phyloP scores from a whole-genome alignment of 2,888 invertebrate species.

The Nyleta sp. region DNA sequence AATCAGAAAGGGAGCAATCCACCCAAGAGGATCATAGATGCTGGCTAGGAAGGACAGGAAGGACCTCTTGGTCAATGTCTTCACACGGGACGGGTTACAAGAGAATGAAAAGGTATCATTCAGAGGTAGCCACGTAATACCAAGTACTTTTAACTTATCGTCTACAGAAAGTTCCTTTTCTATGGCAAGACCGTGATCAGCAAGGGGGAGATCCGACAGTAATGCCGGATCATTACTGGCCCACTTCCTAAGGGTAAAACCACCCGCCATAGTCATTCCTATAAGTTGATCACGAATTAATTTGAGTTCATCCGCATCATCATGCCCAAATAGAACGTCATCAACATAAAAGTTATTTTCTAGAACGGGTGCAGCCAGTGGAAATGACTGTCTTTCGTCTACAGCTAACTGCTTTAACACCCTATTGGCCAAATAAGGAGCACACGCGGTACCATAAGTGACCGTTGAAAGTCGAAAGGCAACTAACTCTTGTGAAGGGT shows the following conservation, averaged over 20 bases:
- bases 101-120: not conserved
- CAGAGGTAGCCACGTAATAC: not conserved
- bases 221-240: slow-evolving; percentile 1
- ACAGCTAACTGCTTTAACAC: not conserved
- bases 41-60: slow-evolving; percentile 1
- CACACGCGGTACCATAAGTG: slow-evolving; percentile 8
- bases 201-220: not conserved
- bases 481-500: not conserved
- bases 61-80: not conserved
- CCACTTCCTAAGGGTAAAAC: slow-evolving; percentile 12
- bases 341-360: slow-evolving; percentile 6
- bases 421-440: slow-evolving; percentile 2
- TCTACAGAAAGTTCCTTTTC: not conserved
- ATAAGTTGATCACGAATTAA: no score
- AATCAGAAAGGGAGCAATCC: slow-evolving; percentile 10
- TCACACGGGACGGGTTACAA: not conserved
- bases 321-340: slow-evolving; percentile 14
- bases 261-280: slow-evolving; percentile 11
- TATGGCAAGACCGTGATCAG: slow-evolving; percentile 12
- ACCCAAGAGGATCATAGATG: slow-evolving; percentile 18
- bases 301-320: not conserved
- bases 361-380: not conserved
- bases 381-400: not conserved
- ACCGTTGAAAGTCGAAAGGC: not conserved
- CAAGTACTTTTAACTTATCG: slow-evolving; percentile 12